Base-by-base conservation (phyloP, 2,113 vertebrate genomes). In the Toxostoma redivivum region DNA sequence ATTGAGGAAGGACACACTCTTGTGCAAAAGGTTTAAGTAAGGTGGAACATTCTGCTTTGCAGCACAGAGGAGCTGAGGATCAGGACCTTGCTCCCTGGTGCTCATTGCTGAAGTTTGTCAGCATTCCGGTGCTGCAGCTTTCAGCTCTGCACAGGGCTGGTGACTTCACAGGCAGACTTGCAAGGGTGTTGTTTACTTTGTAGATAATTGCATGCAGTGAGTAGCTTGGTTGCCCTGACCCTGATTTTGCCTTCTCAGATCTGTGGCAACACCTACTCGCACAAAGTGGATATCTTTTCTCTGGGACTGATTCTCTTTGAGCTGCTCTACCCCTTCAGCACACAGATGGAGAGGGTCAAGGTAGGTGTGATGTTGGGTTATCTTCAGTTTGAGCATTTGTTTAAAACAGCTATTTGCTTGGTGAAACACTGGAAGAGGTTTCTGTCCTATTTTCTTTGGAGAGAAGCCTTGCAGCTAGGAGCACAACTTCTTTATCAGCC, bases 261-360 rank as follows among this genome's bases (percentile, higher is more conserved):
- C 82, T 99, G 98, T 94, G 99, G 99, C 72, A 99, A 99, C 97
- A 99, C 97, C 25, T 99, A 99, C 90, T 99, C 99, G 9, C 99
- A 99, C 94, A 99, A 99, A 97, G 99, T 99, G 98, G 99, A 99
- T 93, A 99, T 99, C 96, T 99, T 99, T 89, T 99, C 99, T 44
- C 97, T 99, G 98, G 99, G 99, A 45, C 97, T 99, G 96, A 99
- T 99, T 95, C 98, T 99, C 57, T 99, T 99, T 94, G 99, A 99
- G 97, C 97, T 99, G 95, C 98, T 99, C 40, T 99, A 98, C 93
- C 99, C 99, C 6, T 99, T 99, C 94, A 98, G 98, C 94, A 99
- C 99, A 12, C 99, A 99, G 97, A 99, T 99, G 99, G 99, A 99
- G 97, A 98, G 99, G 97, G 98, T 99, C 84, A 96, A 97, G 98